These are phyloP conservation scores for Catocala fraxini DNA, from an alignment of 2,888 invertebrate genomes.

Conservation along the genomic window DNA sequence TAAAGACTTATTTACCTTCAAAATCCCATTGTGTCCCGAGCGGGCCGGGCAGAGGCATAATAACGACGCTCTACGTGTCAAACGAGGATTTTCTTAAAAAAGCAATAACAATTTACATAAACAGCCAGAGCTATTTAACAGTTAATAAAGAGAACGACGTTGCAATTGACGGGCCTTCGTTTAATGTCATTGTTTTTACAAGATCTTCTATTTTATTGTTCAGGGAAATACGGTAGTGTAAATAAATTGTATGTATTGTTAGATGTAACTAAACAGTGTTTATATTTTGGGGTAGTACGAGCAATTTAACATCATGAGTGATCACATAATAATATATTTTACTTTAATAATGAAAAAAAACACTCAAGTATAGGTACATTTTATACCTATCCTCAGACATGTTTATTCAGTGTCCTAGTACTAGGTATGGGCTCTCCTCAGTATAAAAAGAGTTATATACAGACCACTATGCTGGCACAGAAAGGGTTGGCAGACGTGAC, in stretches of 20 bases:
- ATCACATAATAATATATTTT: too few species aligned
- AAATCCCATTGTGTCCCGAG: conserved; percentile 86
- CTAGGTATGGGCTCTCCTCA: too few species aligned
- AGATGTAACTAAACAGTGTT: too few species aligned
- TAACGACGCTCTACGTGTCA: conserved; percentile 84
- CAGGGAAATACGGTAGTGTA: conserved; percentile 1
- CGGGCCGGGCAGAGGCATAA: conserved; percentile 75
- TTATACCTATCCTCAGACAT: too few species aligned
- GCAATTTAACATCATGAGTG: too few species aligned
- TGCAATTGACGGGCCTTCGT: conserved; percentile 80
- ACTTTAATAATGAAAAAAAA: too few species aligned
- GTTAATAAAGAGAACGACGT: conserved; percentile 86
- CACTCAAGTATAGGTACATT: too few species aligned
- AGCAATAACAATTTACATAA: conserved; percentile 88
- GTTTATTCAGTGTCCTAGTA: too few species aligned
- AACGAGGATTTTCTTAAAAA: conserved; percentile 85
- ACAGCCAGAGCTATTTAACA: conserved; percentile 86
- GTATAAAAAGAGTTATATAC: too few species aligned
- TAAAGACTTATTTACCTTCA: conserved; percentile 92
- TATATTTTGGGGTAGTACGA: too few species aligned
- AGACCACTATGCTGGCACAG: too few species aligned
- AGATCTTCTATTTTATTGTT: conserved; percentile 56
- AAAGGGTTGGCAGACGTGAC: too few species aligned
- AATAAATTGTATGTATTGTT: neutral
- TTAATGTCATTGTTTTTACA: conserved; percentile 83